A percentile compares a stretch with the other conserved stretches of the same genome.
phyloP scores from a whole-genome alignment of 2,113 vertebrate genomes.

The Crypturellus undulatus region DNA sequence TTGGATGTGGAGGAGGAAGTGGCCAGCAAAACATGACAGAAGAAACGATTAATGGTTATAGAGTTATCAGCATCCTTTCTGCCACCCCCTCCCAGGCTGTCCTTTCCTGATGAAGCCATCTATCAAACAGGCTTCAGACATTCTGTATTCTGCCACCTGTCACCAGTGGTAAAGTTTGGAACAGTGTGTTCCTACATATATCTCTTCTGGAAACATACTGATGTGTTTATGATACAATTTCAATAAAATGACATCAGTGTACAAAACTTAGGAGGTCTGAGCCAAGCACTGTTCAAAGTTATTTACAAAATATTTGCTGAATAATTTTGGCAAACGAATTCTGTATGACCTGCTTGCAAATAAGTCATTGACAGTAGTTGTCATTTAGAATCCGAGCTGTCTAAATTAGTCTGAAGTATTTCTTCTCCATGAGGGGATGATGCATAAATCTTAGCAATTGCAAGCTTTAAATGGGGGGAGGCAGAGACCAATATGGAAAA shows the following conservation, averaged over 20 bases:
- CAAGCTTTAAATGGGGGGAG: background rate
- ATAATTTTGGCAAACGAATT: background rate
- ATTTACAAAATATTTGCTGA: constrained; percentile 3
- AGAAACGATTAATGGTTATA: background rate
- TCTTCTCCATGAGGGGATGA: background rate
- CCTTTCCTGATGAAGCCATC: background rate
- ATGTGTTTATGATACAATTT: background rate
- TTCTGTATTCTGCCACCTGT: constrained; percentile 37
- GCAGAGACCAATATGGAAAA: too few species aligned
- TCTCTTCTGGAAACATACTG: constrained; percentile 21
- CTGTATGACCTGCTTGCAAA: background rate
- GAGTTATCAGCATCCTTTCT: background rate
- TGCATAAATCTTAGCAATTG: background rate
- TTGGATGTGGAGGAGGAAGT: background rate
- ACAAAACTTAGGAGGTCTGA: background rate
- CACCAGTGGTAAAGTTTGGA: background rate
- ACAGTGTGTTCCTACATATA: constrained; percentile 1
- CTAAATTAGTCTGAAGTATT: background rate
- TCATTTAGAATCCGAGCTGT: background rate
- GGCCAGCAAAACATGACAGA: background rate
- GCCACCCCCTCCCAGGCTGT: background rate
- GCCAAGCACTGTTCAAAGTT: constrained; percentile 13
- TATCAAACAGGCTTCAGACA: background rate
- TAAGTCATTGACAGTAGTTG: background rate
- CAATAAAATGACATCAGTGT: background rate